A percentile compares a stretch with the other conserved stretches of the same genome.
phyloP scores from a whole-genome alignment of 2,797 vertebrate genomes.

The Gouania willdenowi region DNA sequence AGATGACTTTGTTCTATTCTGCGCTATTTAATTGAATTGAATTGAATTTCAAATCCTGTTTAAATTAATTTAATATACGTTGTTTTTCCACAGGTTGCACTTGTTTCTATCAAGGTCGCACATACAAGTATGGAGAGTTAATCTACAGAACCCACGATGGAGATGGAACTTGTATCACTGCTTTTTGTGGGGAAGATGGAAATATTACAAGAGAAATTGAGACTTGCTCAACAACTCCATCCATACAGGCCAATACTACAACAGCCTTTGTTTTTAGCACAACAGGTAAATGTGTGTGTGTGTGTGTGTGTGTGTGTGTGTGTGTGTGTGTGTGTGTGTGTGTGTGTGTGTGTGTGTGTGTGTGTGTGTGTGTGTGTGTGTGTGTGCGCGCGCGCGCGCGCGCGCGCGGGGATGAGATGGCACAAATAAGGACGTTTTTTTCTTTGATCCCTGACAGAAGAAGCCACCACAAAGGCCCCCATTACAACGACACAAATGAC shows the following conservation, averaged over 20 bases:
- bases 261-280: conserved; percentile 40
- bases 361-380: too few relatives aligned
- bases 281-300: too few relatives aligned
- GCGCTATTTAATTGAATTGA: too few relatives aligned
- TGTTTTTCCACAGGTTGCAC: conserved; percentile 69
- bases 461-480: neutral
- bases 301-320: too few relatives aligned
- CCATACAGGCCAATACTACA: conserved; percentile 13
- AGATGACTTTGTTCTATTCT: too few relatives aligned
- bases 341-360: too few relatives aligned
- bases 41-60: too few relatives aligned
- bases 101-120: conserved; percentile 71
- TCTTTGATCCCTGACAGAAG: neutral
- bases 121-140: conserved; percentile 47
- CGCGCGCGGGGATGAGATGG: too few relatives aligned
- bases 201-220: conserved; percentile 42
- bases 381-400: too few relatives aligned
- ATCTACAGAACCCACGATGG: conserved; percentile 83
- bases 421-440: too few relatives aligned
- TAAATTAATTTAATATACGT: too few relatives aligned
- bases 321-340: too few relatives aligned
- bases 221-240: neutral
- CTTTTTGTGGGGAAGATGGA: conserved; percentile 73
- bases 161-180: conserved; percentile 75
- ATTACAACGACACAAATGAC: neutral